These are phyloP conservation scores for Corythoichthys haematopterus DNA, from an alignment of 2,113 vertebrate genomes.

Conservation along the genomic window DNA sequence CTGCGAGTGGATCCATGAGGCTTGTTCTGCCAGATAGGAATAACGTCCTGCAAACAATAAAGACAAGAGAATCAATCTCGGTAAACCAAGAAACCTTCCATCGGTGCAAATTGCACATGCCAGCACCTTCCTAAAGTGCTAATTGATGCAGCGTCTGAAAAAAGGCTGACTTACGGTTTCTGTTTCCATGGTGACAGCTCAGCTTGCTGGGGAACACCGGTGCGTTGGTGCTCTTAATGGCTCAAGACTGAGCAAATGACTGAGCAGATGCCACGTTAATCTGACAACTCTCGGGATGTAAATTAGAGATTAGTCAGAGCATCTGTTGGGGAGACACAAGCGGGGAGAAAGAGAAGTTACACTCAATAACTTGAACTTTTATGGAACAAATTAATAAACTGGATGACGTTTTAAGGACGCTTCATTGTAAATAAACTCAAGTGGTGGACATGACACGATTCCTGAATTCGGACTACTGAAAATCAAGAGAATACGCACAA, in stretches of 20 bases:
- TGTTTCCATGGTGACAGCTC: conserved; percentile 76
- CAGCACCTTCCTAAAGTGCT: background rate
- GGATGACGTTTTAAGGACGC: background rate
- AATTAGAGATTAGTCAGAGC: conserved; percentile 24
- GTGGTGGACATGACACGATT: background rate
- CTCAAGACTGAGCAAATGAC: conserved; percentile 33
- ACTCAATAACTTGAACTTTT: background rate
- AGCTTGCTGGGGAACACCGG: conserved; percentile 33
- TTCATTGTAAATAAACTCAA: background rate
- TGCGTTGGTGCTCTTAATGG: conserved; percentile 17
- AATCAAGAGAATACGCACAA: background rate
- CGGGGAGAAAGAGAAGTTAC: background rate
- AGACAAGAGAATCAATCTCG: background rate
- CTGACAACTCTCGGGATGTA: conserved; percentile 16
- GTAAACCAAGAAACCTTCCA: background rate
- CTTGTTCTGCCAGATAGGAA: conserved; percentile 98
- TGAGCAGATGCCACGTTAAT: conserved; percentile 46
- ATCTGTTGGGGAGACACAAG: conserved; percentile 24
- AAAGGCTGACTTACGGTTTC: conserved; percentile 70
- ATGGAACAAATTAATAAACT: background rate
- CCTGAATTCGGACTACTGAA: background rate
- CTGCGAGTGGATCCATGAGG: conserved; percentile 90
- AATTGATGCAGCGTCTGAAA: conserved; percentile 1
- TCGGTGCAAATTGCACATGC: background rate
- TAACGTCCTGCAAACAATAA: conserved; percentile 69